Conservation (phyloP, 2,888 invertebrate genomes). For the Lapara coniferarum region DNA sequence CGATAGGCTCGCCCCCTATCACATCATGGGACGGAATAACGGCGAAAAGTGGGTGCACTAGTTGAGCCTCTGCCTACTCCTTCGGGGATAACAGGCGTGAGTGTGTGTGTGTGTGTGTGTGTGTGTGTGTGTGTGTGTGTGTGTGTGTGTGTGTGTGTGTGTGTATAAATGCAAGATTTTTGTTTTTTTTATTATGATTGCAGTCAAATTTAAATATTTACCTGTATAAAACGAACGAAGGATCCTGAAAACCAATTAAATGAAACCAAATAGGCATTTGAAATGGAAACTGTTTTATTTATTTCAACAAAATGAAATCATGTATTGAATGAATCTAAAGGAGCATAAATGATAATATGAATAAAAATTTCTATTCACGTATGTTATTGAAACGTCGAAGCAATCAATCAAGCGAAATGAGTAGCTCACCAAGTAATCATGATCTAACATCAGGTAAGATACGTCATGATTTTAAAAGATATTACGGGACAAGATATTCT, state of each 20-base stretch:
- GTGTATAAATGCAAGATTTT: not conserved
- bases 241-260: not conserved
- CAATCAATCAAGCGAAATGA: constrained; percentile 50
- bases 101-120: too few species aligned
- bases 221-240: constrained; percentile 2
- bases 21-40: too few species aligned
- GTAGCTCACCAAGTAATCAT: constrained; percentile 32
- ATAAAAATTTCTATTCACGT: constrained; percentile 50
- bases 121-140: too few species aligned
- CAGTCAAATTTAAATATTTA: not conserved
- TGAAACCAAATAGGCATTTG: not conserved
- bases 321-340: constrained; percentile 31
- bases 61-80: too few species aligned
- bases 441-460: constrained; percentile 20
- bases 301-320: not conserved
- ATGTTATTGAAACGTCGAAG: constrained; percentile 52
- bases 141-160: too few species aligned
- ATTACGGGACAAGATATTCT: not conserved
- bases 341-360: constrained; percentile 26
- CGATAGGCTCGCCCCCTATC: too few species aligned
- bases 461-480: constrained; percentile 1
- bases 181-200: not conserved
- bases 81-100: too few species aligned
- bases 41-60: too few species aligned
- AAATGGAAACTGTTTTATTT: constrained; percentile 4